phyloP scores from a whole-genome alignment of 2,113 vertebrate genomes.

The Tychaedon coryphoeus region DNA sequence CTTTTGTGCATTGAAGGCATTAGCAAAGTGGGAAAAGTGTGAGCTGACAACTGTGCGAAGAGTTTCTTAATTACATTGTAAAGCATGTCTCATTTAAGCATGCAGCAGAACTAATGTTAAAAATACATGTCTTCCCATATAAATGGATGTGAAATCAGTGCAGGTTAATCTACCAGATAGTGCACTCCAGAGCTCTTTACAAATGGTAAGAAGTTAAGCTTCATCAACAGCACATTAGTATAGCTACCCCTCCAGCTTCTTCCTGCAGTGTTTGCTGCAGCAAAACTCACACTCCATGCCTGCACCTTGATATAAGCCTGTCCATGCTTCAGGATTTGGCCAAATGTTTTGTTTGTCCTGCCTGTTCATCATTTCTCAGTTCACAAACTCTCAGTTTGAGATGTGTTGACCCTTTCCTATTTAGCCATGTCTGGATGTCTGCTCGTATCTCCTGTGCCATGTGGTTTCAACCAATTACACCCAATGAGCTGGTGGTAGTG shows the following conservation, averaged over 20 bases:
- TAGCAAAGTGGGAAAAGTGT: constrained; percentile 42
- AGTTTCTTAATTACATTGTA: constrained; percentile 51
- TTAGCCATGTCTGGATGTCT: not conserved
- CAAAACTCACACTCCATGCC: not conserved
- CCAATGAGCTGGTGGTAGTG: not conserved
- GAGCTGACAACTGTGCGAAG: constrained; percentile 18
- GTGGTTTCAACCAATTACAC: not conserved
- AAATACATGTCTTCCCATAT: not conserved
- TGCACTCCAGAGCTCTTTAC: not conserved
- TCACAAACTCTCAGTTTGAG: not conserved
- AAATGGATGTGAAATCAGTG: not conserved
- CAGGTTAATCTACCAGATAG: not conserved
- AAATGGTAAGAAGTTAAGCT: not conserved
- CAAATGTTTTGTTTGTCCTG: not conserved
- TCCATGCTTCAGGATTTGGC: not conserved
- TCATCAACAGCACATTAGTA: not conserved
- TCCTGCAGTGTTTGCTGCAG: not conserved
- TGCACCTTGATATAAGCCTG: not conserved
- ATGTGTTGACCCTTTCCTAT: not conserved
- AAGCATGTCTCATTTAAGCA: constrained; percentile 31
- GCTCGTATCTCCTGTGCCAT: not conserved
- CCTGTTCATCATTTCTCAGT: not conserved
- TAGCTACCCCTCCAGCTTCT: not conserved
- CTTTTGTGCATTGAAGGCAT: constrained; percentile 56
- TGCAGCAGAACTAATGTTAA: not conserved